Base-by-base conservation (phyloP, 1,140 invertebrate genomes). In the Drosophila ambigua region DNA sequence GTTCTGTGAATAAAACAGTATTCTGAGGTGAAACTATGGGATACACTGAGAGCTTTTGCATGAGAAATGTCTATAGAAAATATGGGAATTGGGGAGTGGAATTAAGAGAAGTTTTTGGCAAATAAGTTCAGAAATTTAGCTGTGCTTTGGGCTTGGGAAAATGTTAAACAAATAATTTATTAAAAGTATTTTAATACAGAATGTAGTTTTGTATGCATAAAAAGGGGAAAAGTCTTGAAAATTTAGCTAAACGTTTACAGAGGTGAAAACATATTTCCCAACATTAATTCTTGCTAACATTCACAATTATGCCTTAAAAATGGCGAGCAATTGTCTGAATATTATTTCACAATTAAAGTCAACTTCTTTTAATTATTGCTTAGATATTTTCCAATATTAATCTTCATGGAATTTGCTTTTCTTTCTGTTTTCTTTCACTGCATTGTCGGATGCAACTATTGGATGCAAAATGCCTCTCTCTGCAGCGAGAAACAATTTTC, bases 401-500 rank as follows among this genome's bases (percentile, higher is more conserved):
- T n/a, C 3, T 8, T 2, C 2, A n/a, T 60, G 2, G 23, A 24
- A 28, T 35, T 11, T 35, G 4, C 3, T 35, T 39, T 11, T 11
- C 11, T 4, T 39, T 13, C 0, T 39, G 5, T 11, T 11, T 72
- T 63, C 28, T 74, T 45, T 53, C 43, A 74, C 52, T 74, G 69
- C 60, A 59, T 16, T 59, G 50, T 77, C 81, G 81, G 81, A 87
- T 87, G 81, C 81, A 87, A 77, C 81, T 72, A 77, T 64, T 78
- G 35, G 35, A 11, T 11, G 82, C 77, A 87, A 82, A 81, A 87
- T 88, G 61, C 77, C 35, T 11, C 35, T 11, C 35, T 69, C 74
- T 78, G 66, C 79, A 83, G 67, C 11, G 11, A 39, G 83, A 88
- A 88, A 88, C 84, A 89, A 84, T 88, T 89, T 88, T 88, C 84